Percentiles rank a stretch among this genome's conserved stretches.
Conservation (phyloP, 2,113 vertebrate species). For the Cisticola juncidis region DNA sequence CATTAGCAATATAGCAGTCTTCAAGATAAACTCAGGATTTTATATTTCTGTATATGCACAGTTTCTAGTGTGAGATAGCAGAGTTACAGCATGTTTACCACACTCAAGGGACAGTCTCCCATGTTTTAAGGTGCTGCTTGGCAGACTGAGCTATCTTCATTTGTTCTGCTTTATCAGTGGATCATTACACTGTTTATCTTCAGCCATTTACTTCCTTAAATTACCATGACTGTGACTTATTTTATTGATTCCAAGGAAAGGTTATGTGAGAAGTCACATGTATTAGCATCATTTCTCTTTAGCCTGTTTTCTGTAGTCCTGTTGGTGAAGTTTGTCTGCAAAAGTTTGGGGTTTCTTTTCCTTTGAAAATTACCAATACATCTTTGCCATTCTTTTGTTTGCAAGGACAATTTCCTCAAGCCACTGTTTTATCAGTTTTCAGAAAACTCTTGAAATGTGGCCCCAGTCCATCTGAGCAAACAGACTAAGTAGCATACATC, state of each 20-base stretch:
- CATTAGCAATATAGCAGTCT: not conserved
- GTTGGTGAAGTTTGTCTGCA: not conserved
- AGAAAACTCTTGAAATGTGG: not conserved
- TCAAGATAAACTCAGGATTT: not conserved
- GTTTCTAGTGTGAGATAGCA: not conserved
- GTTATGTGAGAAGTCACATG: not conserved
- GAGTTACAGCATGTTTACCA: not conserved
- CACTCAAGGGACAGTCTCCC: not conserved
- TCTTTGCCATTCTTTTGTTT: not conserved
- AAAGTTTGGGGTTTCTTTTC: not conserved
- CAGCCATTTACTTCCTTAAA: not conserved
- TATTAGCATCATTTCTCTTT: not conserved
- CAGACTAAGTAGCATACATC: not conserved
- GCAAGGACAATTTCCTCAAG: not conserved
- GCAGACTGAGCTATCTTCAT: not conserved
- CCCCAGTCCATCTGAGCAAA: not conserved
- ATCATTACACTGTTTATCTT: not conserved
- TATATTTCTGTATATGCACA: not conserved
- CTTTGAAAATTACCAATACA: not conserved
- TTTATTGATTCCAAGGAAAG: not conserved
- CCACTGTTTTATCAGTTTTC: not conserved
- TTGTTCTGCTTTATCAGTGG: not conserved
- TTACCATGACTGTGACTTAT: not conserved
- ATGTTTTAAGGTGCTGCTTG: not conserved
- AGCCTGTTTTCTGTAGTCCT: not conserved